Evolutionary conservation across 1,140 invertebrate genomes (phyloP).

Genomic region (Penaeus indicus): DNA sequence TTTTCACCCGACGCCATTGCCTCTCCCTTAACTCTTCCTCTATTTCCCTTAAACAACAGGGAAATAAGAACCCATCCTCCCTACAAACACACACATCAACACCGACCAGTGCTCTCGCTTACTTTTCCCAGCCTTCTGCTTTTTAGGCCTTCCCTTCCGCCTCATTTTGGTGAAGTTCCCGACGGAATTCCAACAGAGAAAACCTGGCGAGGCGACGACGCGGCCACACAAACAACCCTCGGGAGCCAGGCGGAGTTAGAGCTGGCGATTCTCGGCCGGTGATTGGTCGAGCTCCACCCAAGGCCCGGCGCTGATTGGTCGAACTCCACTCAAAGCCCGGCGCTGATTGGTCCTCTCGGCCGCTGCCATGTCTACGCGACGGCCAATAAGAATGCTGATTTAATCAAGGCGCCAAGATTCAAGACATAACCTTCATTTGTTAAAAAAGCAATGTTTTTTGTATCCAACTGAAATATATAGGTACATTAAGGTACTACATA

Average conservation of each 20-base stretch:
- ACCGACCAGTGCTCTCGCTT: not conserved
- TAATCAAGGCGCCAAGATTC: conserved; percentile 2
- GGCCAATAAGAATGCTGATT: not conserved
- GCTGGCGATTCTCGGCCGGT: not conserved
- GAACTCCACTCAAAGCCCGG: not conserved
- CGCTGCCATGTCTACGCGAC: not conserved
- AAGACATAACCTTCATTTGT: not conserved
- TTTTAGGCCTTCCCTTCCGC: conserved; percentile 1
- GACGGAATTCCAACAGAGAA: conserved; percentile 11
- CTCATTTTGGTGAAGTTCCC: conserved; percentile 20
- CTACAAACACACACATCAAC: not conserved
- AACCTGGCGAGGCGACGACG: not conserved
- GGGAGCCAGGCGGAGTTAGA: no score
- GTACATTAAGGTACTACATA: no score
- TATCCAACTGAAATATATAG: no score
- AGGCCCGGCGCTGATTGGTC: not conserved
- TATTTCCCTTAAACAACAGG: no score
- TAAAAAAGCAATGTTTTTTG: no score
- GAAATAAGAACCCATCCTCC: no score
- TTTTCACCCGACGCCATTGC: no score
- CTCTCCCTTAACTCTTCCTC: no score
- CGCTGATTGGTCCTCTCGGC: no score
- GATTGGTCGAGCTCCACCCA: not conserved
- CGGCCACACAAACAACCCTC: not conserved
- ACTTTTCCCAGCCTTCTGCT: conserved; percentile 26